phyloP scores from a whole-genome alignment of 2,113 vertebrate species.

The Macquaria ambigua region DNA sequence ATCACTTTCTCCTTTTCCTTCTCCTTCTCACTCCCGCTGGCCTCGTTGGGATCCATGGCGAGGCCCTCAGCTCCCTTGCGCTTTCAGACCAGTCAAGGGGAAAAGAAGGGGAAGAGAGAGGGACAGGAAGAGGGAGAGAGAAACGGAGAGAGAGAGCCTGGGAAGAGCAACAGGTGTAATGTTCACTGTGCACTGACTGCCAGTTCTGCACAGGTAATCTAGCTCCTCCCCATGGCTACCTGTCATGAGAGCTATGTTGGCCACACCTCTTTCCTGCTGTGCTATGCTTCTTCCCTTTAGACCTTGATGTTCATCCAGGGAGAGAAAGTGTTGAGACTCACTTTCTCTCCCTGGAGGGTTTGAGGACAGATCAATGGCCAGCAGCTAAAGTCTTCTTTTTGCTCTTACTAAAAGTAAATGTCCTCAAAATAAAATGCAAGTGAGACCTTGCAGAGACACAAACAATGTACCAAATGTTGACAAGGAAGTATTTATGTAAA shows the following conservation, averaged over 20 bases:
- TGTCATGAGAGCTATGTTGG: constrained; percentile 81
- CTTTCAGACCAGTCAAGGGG: constrained; percentile 35
- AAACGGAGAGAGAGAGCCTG: constrained; percentile 61
- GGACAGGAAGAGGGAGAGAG: constrained; percentile 39
- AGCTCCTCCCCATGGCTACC: constrained; percentile 86
- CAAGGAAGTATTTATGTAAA: constrained; percentile 25
- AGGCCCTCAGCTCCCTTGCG: constrained; percentile 52
- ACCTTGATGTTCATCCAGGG: constrained; percentile 11
- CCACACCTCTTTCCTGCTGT: constrained; percentile 71
- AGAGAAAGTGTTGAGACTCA: constrained; percentile 31
- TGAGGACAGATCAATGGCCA: not conserved
- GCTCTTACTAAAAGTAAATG: not conserved
- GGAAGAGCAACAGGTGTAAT: constrained; percentile 85
- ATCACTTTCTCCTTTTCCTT: constrained; percentile 84
- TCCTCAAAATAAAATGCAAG: not conserved
- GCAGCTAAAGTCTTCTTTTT: not conserved
- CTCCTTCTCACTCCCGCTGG: constrained; percentile 74
- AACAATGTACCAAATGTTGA: not conserved
- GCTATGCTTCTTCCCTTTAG: constrained; percentile 56
- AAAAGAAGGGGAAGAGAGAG: constrained; percentile 44
- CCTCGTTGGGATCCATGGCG: constrained; percentile 85
- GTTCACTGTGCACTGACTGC: constrained; percentile 82
- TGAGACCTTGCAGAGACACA: not conserved
- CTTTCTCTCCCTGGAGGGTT: not conserved
- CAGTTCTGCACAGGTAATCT: constrained; percentile 85